Conservation (phyloP, 1,140 invertebrate species). For the Lordiphosa mommai region DNA sequence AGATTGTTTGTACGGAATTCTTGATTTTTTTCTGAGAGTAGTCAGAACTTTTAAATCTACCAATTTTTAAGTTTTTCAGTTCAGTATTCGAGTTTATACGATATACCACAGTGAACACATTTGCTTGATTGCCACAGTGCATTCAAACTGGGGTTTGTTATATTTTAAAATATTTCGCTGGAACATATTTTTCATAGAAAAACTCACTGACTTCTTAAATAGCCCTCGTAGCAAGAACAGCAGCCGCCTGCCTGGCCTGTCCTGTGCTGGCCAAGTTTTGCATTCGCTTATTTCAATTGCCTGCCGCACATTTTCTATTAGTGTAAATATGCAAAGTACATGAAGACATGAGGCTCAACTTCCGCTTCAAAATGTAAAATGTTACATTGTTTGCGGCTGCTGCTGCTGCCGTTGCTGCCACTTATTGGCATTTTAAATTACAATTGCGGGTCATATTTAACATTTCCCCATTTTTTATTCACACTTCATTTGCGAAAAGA, state of each 20-base stretch:
- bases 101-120: too few species aligned
- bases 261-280: conserved; percentile 38
- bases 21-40: too few species aligned
- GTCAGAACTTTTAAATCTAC: too few species aligned
- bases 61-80: too few species aligned
- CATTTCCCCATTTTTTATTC: conserved; percentile 43
- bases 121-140: too few species aligned
- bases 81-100: too few species aligned
- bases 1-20: too few species aligned
- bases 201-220: too few species aligned
- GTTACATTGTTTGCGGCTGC: conserved; percentile 57
- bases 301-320: conserved; percentile 73
- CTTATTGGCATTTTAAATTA: conserved; percentile 59
- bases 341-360: conserved; percentile 76
- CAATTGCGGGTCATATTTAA: conserved; percentile 64
- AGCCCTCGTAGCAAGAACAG: conserved; percentile 20
- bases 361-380: conserved; percentile 67
- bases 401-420: conserved; percentile 16
- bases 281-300: conserved; percentile 66
- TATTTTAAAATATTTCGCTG: too few species aligned
- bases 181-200: too few species aligned
- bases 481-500: conserved; percentile 53
- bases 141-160: too few species aligned
- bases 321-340: conserved; percentile 78
- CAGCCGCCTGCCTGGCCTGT: conserved; percentile 23